Evolutionary conservation across 53 echinoderm and acorn worm genomes (phyloP), one percentile per base, ranked within the genome.

Genomic region (Echinarachnius parma): DNA sequence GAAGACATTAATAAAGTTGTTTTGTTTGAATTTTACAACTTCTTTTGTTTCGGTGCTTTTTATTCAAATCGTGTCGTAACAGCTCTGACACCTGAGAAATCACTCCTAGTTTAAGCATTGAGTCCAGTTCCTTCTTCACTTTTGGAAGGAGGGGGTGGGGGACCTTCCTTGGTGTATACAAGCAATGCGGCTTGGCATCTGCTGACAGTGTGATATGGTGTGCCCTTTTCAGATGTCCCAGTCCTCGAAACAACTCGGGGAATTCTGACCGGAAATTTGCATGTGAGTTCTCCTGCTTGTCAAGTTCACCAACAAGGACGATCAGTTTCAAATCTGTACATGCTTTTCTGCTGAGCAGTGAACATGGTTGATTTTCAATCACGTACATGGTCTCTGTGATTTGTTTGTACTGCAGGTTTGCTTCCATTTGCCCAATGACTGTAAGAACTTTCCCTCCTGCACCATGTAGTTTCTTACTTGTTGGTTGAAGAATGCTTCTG

Each of bases 81-180:
- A n/a, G n/a, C n/a, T n/a, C n/a, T n/a, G n/a, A n/a, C 11, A 79
- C 74, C 4, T 46, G 53, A 53, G 78, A 79, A 54, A 84, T 79
- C 18, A 84, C 79, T 10, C 64, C 64, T 53, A 61, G 79, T 26
- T 79, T 33, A 1, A 62, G 46, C 79, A 85, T 79, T 20, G 68
- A 62, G 4, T 65, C 27, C 4, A 83, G 15, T 45, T 77, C 77
- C 3, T 65, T 26, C 37, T 83, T 77, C 54, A 83, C 69, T 18
- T 78, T 39, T n/a, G 65, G 68, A 9, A 83, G 53, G 4, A 78
- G 77, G 5, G 83, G 66, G 31, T 78, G 80, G 24, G 66, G 64
- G 48, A 62, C 46, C 31, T 46, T 59, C 48, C 55, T 1, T 2
- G 66, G 39, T 72, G 80, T 60, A 28, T 37, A 57, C 11, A 80